phyloP scores from a whole-genome alignment of 2,888 invertebrate genomes.

The Chymomyza procnemis region DNA sequence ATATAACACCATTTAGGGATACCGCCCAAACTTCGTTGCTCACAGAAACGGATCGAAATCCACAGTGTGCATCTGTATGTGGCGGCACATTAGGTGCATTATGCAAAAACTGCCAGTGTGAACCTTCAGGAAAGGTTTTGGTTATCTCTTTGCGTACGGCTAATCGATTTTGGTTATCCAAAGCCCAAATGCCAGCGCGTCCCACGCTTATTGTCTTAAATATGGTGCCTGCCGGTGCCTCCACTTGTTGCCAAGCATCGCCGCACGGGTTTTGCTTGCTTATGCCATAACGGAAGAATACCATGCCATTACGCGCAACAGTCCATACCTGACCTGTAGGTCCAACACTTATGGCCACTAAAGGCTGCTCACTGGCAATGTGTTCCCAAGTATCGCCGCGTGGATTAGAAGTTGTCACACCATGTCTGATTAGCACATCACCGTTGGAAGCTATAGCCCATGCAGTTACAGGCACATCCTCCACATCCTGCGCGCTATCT shows the following conservation, averaged over 20 bases:
- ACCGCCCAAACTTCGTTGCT: slow-evolving; percentile 89
- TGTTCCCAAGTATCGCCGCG: slow-evolving; percentile 82
- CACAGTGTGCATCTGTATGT: slow-evolving; percentile 79
- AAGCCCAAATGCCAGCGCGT: slow-evolving; percentile 87
- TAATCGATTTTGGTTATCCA: slow-evolving; percentile 86
- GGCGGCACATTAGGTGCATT: slow-evolving; percentile 82
- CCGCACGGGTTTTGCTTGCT: slow-evolving; percentile 82
- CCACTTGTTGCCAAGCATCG: slow-evolving; percentile 88
- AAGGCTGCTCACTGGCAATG: slow-evolving; percentile 85
- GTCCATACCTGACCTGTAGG: slow-evolving; percentile 88
- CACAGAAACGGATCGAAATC: slow-evolving; percentile 86
- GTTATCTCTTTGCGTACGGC: slow-evolving; percentile 89
- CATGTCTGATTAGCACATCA: slow-evolving; percentile 89
- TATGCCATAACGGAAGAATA: slow-evolving; percentile 89
- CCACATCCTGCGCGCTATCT: slow-evolving; percentile 55
- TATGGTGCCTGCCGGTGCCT: slow-evolving; percentile 83
- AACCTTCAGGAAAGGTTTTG: slow-evolving; percentile 87
- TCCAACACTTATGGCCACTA: slow-evolving; percentile 85
- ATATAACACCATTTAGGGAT: slow-evolving; percentile 84
- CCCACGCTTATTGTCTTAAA: slow-evolving; percentile 88
- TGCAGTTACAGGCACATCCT: slow-evolving; percentile 80
- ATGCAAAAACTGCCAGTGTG: slow-evolving; percentile 87
- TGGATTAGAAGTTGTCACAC: slow-evolving; percentile 86
- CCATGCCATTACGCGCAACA: slow-evolving; percentile 89
- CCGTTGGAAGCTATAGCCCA: slow-evolving; percentile 94